Base-by-base conservation (phyloP, 2,888 invertebrate species). In the Antheraea assamensis region DNA sequence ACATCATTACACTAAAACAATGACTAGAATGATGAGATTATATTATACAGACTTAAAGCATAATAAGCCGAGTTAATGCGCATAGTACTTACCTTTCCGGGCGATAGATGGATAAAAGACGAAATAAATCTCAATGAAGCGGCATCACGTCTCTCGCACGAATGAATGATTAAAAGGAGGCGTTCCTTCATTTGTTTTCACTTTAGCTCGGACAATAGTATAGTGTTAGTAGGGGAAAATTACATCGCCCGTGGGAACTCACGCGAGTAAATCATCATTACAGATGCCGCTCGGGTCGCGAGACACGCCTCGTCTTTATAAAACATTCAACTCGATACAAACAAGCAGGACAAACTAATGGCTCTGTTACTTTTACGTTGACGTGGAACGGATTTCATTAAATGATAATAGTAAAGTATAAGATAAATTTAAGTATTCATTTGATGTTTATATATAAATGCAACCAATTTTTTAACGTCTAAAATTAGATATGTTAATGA, bases 181-280 rank as follows among this genome's bases (percentile, higher is more conserved):
- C 87, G 88, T 89, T 87, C 87, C 89, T 91, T 92, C 88, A 92
- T 93, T 93, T 92, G 92, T 92, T 93, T 92, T 92, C 92, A 92
- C 92, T 92, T 91, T 89, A 85, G 89, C 85, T 84, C 82, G 87
- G 86, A 89, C 89, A 88, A 88, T 85, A 88, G 84, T 84, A 83
- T 85, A 86, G 84, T 85, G 85, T 87, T 83, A 80, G 82, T 91
- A 91, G 92, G 90, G 89, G 92, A 91, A 90, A 93, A 91, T 92
- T 92, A 92, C 92, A 88, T 87, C 83, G 85, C 92, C 92, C 92
- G 88, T 85, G 93, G 92, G 92, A 92, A 82, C 85, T 76, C 78
- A 81, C 83, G 79, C 85, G 85, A 87, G 91, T 93, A 93, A 88
- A 93, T 93, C 93, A 92, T 92, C 92, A 93, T 93, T 93, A 93